phyloP scores from a whole-genome alignment of 2,888 invertebrate species.

The Zhuqinia jingwanae region DNA sequence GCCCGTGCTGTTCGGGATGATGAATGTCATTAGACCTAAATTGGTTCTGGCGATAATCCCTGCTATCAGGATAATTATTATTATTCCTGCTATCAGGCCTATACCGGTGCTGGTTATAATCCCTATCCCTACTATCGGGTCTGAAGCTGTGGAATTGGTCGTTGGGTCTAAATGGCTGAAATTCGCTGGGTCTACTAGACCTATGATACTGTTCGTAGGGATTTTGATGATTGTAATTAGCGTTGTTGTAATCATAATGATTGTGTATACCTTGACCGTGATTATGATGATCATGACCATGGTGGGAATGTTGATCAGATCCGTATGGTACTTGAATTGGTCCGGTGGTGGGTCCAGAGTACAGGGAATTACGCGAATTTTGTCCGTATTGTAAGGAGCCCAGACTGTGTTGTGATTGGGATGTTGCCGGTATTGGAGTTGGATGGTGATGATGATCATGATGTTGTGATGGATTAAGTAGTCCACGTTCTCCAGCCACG shows the following conservation, averaged over 20 bases:
- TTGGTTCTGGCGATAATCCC: not conserved
- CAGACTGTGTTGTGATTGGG: conserved; percentile 49
- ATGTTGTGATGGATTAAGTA: conserved; percentile 43
- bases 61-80: no score
- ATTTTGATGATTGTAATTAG: not conserved
- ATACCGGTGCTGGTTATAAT: not conserved
- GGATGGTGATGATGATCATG: conserved; percentile 48
- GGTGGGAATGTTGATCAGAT: conserved; percentile 5
- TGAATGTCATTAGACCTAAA: conserved; percentile 20
- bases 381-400: conserved; percentile 55
- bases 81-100: conserved; percentile 8
- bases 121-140: not conserved
- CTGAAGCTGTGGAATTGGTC: not conserved
- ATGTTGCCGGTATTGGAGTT: conserved; percentile 52
- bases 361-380: not conserved
- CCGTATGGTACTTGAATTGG: conserved; percentile 53
- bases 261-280: conserved; percentile 62
- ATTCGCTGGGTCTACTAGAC: conserved; percentile 1
- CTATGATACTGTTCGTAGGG: conserved; percentile 5
- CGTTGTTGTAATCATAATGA: conserved; percentile 10
- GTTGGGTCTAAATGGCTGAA: not conserved
- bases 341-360: conserved; percentile 17
- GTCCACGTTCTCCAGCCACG: conserved; percentile 52
- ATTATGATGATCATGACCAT: conserved; percentile 41
- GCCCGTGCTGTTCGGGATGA: not conserved